phyloP scores from a whole-genome alignment of 2,888 invertebrate genomes.

The Dynastes hyllus region DNA sequence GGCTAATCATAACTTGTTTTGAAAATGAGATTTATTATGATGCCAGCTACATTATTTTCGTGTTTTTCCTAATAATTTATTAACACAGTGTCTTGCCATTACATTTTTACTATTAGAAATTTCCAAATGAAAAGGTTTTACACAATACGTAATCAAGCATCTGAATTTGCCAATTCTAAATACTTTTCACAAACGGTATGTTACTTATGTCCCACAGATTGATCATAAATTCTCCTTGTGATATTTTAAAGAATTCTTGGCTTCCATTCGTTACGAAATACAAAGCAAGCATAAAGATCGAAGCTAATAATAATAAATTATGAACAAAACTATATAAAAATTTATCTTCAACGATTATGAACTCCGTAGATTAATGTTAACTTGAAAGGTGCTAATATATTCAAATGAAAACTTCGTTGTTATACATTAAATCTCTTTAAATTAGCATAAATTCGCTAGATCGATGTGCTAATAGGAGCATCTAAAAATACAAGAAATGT shows the following conservation, averaged over 20 bases:
- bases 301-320: conserved; percentile 2
- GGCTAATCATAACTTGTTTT: too few relatives aligned
- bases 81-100: too few relatives aligned
- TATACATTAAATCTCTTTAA: conserved; percentile 31
- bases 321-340: neutral
- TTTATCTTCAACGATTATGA: neutral
- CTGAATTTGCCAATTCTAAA: too few relatives aligned
- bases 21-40: too few relatives aligned
- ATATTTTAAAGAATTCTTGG: neutral
- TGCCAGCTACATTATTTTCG: too few relatives aligned
- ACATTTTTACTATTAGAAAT: too few relatives aligned
- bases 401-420: conserved; percentile 28
- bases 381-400: conserved; percentile 22
- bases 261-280: neutral
- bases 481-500: conserved; percentile 23
- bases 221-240: neutral
- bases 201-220: too few relatives aligned
- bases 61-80: too few relatives aligned
- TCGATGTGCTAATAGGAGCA: conserved; percentile 8
- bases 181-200: too few relatives aligned
- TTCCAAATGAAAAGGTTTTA: too few relatives aligned
- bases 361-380: neutral
- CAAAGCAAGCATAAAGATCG: neutral
- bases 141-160: too few relatives aligned
- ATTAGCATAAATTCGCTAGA: conserved; percentile 36